phyloP scores from a whole-genome alignment of 2,888 invertebrate species.

The Empis stercorea region DNA sequence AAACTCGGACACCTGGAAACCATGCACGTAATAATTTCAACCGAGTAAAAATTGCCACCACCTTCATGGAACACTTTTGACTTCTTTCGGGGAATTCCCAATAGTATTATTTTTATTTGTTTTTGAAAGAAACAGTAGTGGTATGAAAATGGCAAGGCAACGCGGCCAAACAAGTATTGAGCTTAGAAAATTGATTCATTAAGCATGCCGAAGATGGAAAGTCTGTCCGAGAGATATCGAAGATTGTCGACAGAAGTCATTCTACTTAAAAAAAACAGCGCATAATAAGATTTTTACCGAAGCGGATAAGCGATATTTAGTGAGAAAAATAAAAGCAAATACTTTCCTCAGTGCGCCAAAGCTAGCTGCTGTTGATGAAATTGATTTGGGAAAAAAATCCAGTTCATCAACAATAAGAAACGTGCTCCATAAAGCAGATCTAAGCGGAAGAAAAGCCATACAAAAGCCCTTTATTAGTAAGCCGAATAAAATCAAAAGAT shows the following conservation, averaged over 20 bases:
- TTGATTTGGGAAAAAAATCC: neutral
- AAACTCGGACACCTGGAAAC: too few relatives aligned
- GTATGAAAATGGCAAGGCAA: slow-evolving; percentile 4
- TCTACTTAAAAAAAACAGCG: slow-evolving; percentile 1
- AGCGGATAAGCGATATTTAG: slow-evolving; percentile 4
- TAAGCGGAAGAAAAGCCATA: neutral
- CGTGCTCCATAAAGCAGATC: slow-evolving; percentile 1
- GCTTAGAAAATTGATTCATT: slow-evolving; percentile 4
- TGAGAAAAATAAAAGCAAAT: slow-evolving; percentile 5
- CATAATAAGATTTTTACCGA: slow-evolving; percentile 4
- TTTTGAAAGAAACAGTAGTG: too few relatives aligned
- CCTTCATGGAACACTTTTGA: too few relatives aligned
- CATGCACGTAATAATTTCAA: too few relatives aligned
- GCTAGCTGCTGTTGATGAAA: too few relatives aligned
- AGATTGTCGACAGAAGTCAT: slow-evolving; percentile 8
- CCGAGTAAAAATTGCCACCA: too few relatives aligned
- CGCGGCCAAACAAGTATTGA: slow-evolving; percentile 3
- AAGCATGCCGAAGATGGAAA: slow-evolving; percentile 9
- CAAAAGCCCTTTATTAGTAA: neutral
- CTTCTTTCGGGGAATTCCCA: too few relatives aligned
- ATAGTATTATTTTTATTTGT: too few relatives aligned
- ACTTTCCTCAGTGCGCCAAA: slow-evolving; percentile 4
- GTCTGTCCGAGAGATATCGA: slow-evolving; percentile 8
- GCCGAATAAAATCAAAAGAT: neutral
- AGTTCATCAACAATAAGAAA: slow-evolving; percentile 3